Conservation (phyloP, 2,888 invertebrate species). For the Limulus polyphemus region DNA sequence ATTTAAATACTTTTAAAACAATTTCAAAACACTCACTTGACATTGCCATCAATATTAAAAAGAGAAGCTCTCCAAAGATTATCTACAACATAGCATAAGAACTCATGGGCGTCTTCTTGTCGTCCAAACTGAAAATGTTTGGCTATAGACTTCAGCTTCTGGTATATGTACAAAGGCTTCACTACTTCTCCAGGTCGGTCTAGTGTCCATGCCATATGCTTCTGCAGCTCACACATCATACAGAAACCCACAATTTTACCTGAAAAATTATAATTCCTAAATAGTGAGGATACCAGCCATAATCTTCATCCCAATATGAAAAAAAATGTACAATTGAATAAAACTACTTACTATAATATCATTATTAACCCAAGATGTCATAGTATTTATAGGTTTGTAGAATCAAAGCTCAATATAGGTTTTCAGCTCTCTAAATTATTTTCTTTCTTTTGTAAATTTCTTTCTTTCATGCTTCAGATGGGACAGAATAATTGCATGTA, state of each 20-base stretch:
- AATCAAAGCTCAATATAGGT: background rate
- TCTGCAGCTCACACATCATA: slow-evolving; percentile 37
- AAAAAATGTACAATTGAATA: background rate
- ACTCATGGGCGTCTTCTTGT: slow-evolving; percentile 97
- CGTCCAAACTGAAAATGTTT: slow-evolving; percentile 78
- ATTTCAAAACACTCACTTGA: slow-evolving; percentile 39
- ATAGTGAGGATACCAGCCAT: background rate
- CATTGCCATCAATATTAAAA: slow-evolving; percentile 35
- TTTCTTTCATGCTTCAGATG: no score
- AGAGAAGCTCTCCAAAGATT: slow-evolving; percentile 78
- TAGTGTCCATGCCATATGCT: slow-evolving; percentile 33
- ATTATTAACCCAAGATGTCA: no score
- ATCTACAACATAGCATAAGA: slow-evolving; percentile 82
- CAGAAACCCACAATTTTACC: slow-evolving; percentile 32
- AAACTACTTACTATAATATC: no score
- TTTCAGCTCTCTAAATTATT: no score
- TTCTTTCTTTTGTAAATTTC: no score
- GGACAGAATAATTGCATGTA: no score
- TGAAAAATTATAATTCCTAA: background rate
- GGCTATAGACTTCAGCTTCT: slow-evolving; percentile 52
- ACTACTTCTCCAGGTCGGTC: slow-evolving; percentile 32
- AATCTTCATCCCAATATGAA: background rate
- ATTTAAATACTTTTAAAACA: no score
- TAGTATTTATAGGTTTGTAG: background rate
- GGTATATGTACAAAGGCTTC: slow-evolving; percentile 65